Evolutionary conservation across 2,113 vertebrate genomes (phyloP), one percentile per base, ranked within the genome.

Genomic region (Pan paniscus): DNA sequence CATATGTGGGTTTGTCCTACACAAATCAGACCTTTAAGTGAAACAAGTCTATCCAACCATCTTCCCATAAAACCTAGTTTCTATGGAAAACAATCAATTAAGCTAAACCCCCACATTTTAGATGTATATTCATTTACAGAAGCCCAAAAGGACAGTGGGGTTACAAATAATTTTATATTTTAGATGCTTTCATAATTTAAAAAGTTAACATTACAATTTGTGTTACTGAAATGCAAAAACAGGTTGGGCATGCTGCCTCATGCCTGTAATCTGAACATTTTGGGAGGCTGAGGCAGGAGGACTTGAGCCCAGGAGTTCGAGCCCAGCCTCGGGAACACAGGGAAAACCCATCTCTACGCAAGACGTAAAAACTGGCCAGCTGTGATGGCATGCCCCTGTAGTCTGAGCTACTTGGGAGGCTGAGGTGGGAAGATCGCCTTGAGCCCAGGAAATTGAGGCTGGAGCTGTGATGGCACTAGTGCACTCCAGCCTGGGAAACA

Each of bases 281-380:
- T 13, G 12, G 61, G 61, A 64, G 61, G 12, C 61, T 64, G 27
- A 64, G 12, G 61, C 61, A 64, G 25, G 61, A 13, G 27, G 27
- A 64, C 61, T 64, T 64, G 61, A 30, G 61, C 11, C 27, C 2
- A 14, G 27, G 61, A 61, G 59, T 61, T 61, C 25, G 25, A 64
- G 61, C 12, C 61, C 61, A 64, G 61, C 61, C 27, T 64, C 2
- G 61, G 61, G 12, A 13, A 64, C 27, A 64, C 0, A 64, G 27
- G 61, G 2, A 64, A 27, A 64, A 30, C 27, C 25, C 5, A 0
- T 13, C 27, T 30, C 11, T 30, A 30, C 0, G 5, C 13, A 13
- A 64, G 27, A 64, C 5, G 5, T 30, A 64, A 64, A 30, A 30
- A 64, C 6, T 30, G 5, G 27, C 61, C 61, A 64, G 25, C 27